These are phyloP conservation scores for Drymodes brunneopygia DNA, from an alignment of 2,113 vertebrate species.

Conservation along the genomic window DNA sequence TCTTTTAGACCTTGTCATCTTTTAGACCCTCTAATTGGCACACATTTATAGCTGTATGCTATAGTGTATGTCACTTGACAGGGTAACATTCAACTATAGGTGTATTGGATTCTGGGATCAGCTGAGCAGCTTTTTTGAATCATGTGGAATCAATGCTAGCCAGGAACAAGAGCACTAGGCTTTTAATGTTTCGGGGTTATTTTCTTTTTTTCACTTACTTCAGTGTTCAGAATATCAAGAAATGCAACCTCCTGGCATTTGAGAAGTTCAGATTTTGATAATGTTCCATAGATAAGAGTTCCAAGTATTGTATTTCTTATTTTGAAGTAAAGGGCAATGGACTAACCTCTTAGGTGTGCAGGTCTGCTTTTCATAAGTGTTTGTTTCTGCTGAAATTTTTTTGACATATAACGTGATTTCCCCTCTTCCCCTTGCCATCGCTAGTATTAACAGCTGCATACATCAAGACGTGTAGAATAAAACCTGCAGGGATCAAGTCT, in stretches of 20 bases:
- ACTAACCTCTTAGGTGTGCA: not conserved
- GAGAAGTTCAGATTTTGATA: not conserved
- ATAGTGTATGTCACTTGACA: not conserved
- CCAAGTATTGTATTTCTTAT: not conserved
- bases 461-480: not conserved
- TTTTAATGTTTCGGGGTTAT: not conserved
- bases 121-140: not conserved
- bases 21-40: not conserved
- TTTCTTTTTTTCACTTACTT: not conserved
- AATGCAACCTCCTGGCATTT: not conserved
- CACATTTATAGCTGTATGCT: not conserved
- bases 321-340: not conserved
- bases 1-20: not conserved
- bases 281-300: not conserved
- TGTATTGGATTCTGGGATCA: not conserved
- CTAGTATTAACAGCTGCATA: not conserved
- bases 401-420: not conserved
- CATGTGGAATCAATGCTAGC: not conserved
- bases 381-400: not conserved
- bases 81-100: not conserved
- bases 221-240: not conserved
- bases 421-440: rapidly evolving
- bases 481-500: not conserved
- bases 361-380: not conserved
- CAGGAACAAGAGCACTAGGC: not conserved